A percentile compares a stretch with the other conserved stretches of the same genome.
Evolutionary conservation across 2,888 invertebrate genomes (phyloP).

Genomic region (Hypolimnas misippus): DNA sequence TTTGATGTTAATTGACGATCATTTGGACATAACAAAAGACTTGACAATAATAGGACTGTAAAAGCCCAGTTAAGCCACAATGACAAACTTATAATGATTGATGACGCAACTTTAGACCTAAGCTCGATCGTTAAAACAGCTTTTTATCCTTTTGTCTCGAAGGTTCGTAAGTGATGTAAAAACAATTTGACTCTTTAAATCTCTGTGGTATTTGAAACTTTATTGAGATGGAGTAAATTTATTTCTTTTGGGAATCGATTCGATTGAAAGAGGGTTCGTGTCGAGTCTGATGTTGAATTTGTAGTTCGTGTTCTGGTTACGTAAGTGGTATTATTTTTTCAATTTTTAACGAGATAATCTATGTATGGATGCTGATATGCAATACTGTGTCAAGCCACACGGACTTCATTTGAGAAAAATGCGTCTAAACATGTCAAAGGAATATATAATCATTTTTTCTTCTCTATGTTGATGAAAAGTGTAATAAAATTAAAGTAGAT

Average conservation of each 20-base stretch:
- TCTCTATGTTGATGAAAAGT: too few relatives aligned
- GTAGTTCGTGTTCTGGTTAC: constrained; percentile 1
- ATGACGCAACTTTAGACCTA: constrained; percentile 29
- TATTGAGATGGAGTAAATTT: neutral
- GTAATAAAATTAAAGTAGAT: too few relatives aligned
- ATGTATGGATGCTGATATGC: too few relatives aligned
- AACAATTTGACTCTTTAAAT: constrained; percentile 7
- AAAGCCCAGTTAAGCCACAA: constrained; percentile 30
- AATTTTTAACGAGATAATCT: neutral
- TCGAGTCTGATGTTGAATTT: neutral
- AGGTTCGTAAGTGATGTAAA: constrained; percentile 4
- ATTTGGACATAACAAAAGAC: constrained; percentile 17
- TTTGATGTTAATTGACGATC: too few relatives aligned
- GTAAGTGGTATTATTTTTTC: neutral
- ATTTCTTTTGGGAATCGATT: constrained; percentile 9
- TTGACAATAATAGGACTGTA: constrained; percentile 25
- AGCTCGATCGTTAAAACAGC: constrained; percentile 32
- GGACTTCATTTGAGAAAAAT: too few relatives aligned
- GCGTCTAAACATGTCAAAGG: too few relatives aligned
- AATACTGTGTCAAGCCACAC: too few relatives aligned
- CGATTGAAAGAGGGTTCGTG: neutral
- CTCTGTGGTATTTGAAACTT: neutral
- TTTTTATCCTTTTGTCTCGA: constrained; percentile 14
- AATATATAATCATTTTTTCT: too few relatives aligned
- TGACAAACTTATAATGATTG: constrained; percentile 37